These are phyloP conservation scores for Tipula lateralis DNA, from an alignment of 2,888 invertebrate species.

Conservation along the genomic window DNA sequence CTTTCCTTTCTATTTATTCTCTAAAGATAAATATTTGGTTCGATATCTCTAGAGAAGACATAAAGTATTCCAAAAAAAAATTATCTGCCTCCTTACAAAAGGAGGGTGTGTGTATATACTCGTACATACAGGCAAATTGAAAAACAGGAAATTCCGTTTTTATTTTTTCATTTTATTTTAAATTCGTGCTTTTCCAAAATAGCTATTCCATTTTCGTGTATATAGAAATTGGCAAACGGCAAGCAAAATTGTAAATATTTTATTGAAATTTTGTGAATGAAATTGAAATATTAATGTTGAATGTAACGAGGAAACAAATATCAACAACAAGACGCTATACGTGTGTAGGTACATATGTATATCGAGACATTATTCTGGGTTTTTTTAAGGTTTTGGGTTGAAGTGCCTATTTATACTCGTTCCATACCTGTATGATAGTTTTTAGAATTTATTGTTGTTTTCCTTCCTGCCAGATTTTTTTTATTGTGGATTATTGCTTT, in stretches of 20 bases:
- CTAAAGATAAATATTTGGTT: constrained; percentile 19
- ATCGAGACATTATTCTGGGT: too few relatives aligned
- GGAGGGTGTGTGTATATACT: neutral
- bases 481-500: too few relatives aligned
- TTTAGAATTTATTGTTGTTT: too few relatives aligned
- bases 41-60: constrained; percentile 4
- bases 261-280: neutral
- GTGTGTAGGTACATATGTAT: too few relatives aligned
- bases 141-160: constrained; percentile 7
- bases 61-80: neutral
- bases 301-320: neutral
- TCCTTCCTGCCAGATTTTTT: too few relatives aligned
- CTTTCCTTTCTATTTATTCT: neutral
- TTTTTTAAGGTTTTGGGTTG: too few relatives aligned
- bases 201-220: neutral
- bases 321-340: neutral
- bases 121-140: neutral
- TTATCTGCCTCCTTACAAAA: neutral
- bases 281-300: constrained; percentile 24
- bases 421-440: too few relatives aligned
- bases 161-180: neutral
- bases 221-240: neutral
- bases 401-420: too few relatives aligned
- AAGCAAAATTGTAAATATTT: neutral
- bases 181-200: neutral